phyloP scores from a whole-genome alignment of 2,797 vertebrate genomes.

The Trichosurus vulpecula region DNA sequence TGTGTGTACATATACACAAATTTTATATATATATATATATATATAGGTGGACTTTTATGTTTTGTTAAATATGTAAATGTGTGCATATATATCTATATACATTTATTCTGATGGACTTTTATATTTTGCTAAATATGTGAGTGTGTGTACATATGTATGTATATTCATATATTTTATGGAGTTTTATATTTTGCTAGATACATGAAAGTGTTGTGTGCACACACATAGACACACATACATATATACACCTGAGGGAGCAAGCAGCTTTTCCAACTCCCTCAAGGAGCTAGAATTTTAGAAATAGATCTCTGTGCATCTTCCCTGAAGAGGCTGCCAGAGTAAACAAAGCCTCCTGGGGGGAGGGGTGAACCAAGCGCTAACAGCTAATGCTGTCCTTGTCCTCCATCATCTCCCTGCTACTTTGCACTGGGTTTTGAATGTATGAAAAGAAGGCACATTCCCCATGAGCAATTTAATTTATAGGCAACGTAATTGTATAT shows the following conservation, averaged over 20 bases:
- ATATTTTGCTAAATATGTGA: constrained; percentile 25
- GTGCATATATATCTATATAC: background rate
- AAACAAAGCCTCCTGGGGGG: background rate
- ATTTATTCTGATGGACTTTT: background rate
- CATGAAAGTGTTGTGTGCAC: background rate
- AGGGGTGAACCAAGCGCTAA: background rate
- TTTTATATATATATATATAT: background rate
- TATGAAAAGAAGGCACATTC: background rate
- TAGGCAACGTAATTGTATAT: constrained; percentile 43
- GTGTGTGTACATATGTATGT: background rate
- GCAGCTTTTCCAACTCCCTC: constrained; percentile 1
- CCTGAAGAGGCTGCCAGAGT: background rate
- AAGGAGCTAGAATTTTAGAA: constrained; percentile 30
- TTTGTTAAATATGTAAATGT: background rate
- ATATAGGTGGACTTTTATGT: background rate
- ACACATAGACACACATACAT: no score
- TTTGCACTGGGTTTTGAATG: constrained; percentile 19
- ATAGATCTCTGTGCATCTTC: background rate
- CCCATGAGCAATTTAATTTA: constrained; percentile 11
- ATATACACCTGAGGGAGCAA: background rate
- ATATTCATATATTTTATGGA: background rate
- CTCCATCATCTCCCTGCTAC: background rate
- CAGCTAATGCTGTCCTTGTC: background rate
- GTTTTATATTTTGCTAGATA: constrained; percentile 31
- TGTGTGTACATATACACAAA: background rate